Base-by-base conservation (phyloP, 2,113 vertebrate species). In the Ondatra zibethicus region DNA sequence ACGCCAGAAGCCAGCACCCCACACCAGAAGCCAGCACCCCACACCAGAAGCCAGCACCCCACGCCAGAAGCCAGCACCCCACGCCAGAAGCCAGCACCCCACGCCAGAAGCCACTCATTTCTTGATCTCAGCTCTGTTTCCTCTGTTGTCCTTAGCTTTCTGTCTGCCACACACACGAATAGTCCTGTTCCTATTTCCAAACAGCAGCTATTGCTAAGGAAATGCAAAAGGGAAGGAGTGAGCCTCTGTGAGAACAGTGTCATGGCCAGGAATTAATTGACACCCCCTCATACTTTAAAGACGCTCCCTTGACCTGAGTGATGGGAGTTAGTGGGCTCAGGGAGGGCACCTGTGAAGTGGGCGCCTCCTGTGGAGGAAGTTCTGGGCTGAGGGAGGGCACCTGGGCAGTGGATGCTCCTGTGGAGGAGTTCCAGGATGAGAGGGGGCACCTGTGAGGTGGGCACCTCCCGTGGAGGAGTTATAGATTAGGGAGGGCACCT, bases 301-400 rank as follows among this genome's bases (percentile, higher is more conserved):
- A 19, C 5, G 27, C 63, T 10, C 23, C 47, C 17, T 63, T 5
- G 0, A 21, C 33, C 72, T 23, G n/a, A 2, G 58, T 5, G 42
- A 19, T 13, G 0, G 39, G 58, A 76, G 52, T 42, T 16, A 3
- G 75, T 4, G 50, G 84, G 42, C 68, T 1, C 1, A 52, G 52
- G 9, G 23, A 45, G 50, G 91, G 75, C 0, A 0, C 42, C 61
- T 13, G 12, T 7, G 87, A 25, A 68, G 65, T 19, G 1, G n/a
- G 88, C 9, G 9, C 31, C 66, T 52, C 31, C 78, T 36, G 42
- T 7, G 39, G 88, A 77, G 87, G 66, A 31, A 33, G 87, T 11
- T 27, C 76, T 0, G 0, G 45, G 94, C 55, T 0, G 1, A 63
- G 80, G 7, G 14, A 47, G 70, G 93, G 82, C 0, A 0, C 61